Base-by-base conservation (phyloP, 2,888 invertebrate species). In the Fissipunctia ypsillon region DNA sequence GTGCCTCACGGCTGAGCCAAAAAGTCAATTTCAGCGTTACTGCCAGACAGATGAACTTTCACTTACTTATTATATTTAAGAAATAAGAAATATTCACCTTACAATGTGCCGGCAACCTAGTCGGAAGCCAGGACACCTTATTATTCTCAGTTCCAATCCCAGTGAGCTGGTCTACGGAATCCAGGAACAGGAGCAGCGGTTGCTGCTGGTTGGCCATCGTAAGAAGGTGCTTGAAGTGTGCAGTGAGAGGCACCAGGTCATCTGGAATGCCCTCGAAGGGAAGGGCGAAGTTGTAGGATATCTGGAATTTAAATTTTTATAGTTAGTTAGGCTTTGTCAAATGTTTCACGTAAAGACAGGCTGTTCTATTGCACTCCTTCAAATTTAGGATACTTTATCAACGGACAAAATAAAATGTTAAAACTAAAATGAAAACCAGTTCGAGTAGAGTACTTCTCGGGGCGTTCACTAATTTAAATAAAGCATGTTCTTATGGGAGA, bases 131-230 rank as follows among this genome's bases (percentile, higher is more conserved):
- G 0, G 99, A 98, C 48, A 99, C 97, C 94, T 99, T 99, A 89
- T 99, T 99, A 41, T 99, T 98, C 88, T 99, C 99, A 86, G 99
- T 99, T 0, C 99, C 98, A 1, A 96, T 94, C 0, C 99, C 99
- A 10, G 99, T 99, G 65, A 99, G 96, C 93, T 99, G 99, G 95
- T 99, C 99, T 1, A 99, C 98, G 0, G 99, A 99, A 93, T 99
- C 99, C 88, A 99, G 95, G 92, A 99, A 99, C 59, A 99, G 96
- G 0, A 99, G 97, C 60, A 99, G 95, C 0, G 99, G 99, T 89
- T 99, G 98, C 86, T 98, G 98, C 79, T 97, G 94, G 0, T 97
- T 98, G 0, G 99, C 99, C 93, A 98, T 97, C 12, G 98, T 98
- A 75, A 99, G 95, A 61, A 99, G 97, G 87, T 99, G 98, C 94